Conservation (phyloP, 2,888 invertebrate species). For the Epistrophella euchroma region DNA sequence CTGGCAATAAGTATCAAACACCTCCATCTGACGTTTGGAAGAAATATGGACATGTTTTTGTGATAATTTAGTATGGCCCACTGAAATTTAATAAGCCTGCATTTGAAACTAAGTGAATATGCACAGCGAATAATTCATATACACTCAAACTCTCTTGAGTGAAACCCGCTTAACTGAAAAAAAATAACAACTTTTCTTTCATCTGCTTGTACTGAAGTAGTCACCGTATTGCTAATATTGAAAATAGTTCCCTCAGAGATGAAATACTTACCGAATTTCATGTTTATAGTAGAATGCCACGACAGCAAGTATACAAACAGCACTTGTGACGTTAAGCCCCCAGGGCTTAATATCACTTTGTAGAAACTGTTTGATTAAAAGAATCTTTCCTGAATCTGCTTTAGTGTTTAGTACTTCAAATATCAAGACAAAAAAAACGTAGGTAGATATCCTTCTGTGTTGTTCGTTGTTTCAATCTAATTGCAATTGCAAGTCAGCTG, state of each 20-base stretch:
- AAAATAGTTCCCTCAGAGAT: not conserved
- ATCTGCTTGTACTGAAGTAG: no score
- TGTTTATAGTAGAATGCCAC: not conserved
- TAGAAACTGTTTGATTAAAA: slow-evolving; percentile 10
- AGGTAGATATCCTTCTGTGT: not conserved
- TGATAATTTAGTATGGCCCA: not conserved
- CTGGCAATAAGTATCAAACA: not conserved
- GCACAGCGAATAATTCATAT: no score
- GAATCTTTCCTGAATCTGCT: not conserved
- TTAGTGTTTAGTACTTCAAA: not conserved
- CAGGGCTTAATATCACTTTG: slow-evolving; percentile 8
- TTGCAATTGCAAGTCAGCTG: slow-evolving; percentile 13
- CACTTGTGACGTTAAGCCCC: not conserved
- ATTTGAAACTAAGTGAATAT: not conserved
- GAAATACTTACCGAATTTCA: not conserved
- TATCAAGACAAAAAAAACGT: not conserved
- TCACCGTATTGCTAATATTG: not conserved
- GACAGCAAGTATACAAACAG: not conserved
- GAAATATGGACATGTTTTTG: not conserved
- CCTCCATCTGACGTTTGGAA: not conserved
- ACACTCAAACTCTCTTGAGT: no score
- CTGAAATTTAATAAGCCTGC: not conserved
- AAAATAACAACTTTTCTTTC: no score
- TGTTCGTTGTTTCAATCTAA: slow-evolving; percentile 19
- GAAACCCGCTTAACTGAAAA: no score